These are phyloP conservation scores for Rhinoraja longicauda DNA, from an alignment of 2,797 vertebrate genomes.

Conservation along the genomic window DNA sequence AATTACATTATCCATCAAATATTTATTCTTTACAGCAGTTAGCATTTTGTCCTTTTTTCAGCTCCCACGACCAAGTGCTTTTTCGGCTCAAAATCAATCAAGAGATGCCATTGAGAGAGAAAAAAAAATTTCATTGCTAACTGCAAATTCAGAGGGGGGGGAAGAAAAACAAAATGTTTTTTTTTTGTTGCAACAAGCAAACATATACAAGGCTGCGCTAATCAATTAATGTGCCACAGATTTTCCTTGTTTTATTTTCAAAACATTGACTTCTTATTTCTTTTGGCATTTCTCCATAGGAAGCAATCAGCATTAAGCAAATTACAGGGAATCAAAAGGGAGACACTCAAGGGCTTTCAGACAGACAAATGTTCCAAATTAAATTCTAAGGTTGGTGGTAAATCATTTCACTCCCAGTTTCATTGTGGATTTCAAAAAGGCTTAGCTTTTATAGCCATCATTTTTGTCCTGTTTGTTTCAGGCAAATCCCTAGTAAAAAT, in stretches of 20 bases:
- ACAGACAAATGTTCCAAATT: conserved; percentile 34
- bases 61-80: conserved; percentile 40
- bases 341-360: conserved; percentile 26
- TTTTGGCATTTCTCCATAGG: conserved; percentile 28
- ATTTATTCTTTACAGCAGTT: conserved; percentile 41
- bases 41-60: conserved; percentile 43
- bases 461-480: conserved; percentile 32
- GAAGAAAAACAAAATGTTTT: conserved; percentile 13
- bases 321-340: conserved; percentile 35
- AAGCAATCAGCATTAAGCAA: conserved; percentile 37
- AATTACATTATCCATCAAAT: conserved; percentile 43
- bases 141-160: conserved; percentile 11
- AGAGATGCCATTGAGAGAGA: not conserved
- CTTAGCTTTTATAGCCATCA: conserved; percentile 30
- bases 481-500: conserved; percentile 30
- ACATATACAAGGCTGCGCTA: not conserved
- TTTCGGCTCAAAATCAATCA: conserved; percentile 25
- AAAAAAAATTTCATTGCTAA: conserved; percentile 18
- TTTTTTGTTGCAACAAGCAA: not conserved
- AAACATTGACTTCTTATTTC: conserved; percentile 27
- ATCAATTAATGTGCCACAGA: conserved; percentile 29
- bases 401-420: conserved; percentile 30
- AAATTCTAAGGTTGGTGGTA: conserved; percentile 34
- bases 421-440: conserved; percentile 30
- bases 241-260: conserved; percentile 22